phyloP scores from a whole-genome alignment of 2,797 vertebrate species.

The Pyrrhura leucotis region DNA sequence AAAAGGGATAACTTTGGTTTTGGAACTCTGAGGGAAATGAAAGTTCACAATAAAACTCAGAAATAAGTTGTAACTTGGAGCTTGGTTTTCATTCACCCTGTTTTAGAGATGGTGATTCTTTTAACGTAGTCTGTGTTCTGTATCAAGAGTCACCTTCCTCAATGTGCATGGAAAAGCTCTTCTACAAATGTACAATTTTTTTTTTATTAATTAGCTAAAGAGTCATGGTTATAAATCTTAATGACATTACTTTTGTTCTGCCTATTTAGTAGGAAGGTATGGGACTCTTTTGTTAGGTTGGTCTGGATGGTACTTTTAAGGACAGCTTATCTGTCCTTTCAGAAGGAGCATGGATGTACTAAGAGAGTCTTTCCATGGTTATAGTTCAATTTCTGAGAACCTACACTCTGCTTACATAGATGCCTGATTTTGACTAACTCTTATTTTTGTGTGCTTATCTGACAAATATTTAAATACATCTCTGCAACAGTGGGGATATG shows the following conservation, averaged over 20 bases:
- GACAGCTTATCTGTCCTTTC: not conserved
- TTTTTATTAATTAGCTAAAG: not conserved
- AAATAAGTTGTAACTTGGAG: not conserved
- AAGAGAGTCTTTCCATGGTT: not conserved
- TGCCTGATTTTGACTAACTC: not conserved
- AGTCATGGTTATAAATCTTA: not conserved
- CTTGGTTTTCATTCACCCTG: not conserved
- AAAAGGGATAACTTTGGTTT: not conserved
- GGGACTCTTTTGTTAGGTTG: not conserved
- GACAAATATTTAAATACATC: constrained; percentile 1
- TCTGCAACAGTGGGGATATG: not conserved
- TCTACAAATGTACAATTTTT: not conserved
- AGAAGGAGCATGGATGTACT: not conserved
- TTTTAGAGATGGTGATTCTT: not conserved
- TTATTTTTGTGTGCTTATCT: constrained; percentile 16
- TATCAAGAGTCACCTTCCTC: not conserved
- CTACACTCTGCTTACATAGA: not conserved
- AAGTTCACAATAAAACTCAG: not conserved
- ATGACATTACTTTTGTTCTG: not conserved
- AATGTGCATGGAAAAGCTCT: not conserved
- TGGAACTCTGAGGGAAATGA: not conserved
- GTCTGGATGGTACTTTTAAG: not conserved
- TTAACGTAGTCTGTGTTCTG: not conserved
- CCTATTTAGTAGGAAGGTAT: not conserved
- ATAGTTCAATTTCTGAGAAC: not conserved